These are phyloP conservation scores for Diachasmimorpha longicaudata DNA, from an alignment of 1,140 invertebrate genomes.

Conservation along the genomic window DNA sequence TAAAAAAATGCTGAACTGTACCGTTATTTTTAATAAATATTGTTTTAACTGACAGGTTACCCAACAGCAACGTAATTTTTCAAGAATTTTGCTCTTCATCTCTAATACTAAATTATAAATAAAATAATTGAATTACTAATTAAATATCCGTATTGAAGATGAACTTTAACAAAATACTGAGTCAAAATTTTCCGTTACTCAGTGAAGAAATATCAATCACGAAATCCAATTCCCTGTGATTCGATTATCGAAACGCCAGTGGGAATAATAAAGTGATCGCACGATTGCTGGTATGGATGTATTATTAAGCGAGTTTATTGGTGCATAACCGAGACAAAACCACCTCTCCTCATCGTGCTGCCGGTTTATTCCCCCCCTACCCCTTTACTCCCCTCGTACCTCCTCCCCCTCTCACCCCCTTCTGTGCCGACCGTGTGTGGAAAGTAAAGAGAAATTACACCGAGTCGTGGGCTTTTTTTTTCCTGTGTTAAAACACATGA, in stretches of 20 bases:
- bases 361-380: neutral
- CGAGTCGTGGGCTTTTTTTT: neutral
- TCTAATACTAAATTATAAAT: too few species aligned
- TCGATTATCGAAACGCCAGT: slow-evolving; percentile 7
- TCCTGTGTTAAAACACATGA: neutral
- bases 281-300: neutral
- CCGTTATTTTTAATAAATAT: too few species aligned
- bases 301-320: slow-evolving; percentile 20
- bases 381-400: too few species aligned
- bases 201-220: neutral
- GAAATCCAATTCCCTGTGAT: slow-evolving; percentile 1
- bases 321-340: slow-evolving; percentile 15
- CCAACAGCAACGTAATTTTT: too few species aligned
- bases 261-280: slow-evolving; percentile 15
- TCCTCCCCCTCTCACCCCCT: neutral
- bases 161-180: too few species aligned
- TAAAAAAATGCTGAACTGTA: too few species aligned
- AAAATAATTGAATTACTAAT: too few species aligned
- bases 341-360: neutral
- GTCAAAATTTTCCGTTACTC: too few species aligned
- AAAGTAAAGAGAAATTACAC: neutral
- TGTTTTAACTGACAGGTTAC: too few species aligned
- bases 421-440: neutral
- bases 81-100: too few species aligned
- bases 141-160: too few species aligned